These are phyloP conservation scores for Nomada flava DNA, from an alignment of 2,888 invertebrate species.

Conservation along the genomic window DNA sequence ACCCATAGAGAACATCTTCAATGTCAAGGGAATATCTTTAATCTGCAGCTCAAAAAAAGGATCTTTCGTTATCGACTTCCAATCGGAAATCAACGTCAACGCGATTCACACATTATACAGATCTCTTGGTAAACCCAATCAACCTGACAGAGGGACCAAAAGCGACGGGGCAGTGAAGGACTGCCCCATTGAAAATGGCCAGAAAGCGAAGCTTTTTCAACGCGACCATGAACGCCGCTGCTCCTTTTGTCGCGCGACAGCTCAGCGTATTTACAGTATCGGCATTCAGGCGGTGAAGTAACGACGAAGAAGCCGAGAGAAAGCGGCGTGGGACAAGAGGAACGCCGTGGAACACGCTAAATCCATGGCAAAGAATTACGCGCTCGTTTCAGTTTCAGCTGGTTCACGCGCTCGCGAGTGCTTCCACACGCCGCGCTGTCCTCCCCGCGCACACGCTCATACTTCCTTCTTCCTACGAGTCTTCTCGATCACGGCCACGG, in stretches of 20 bases:
- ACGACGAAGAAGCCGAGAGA: constrained; percentile 72
- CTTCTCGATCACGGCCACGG: constrained; percentile 66
- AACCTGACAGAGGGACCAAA: constrained; percentile 1
- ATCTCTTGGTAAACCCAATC: background rate
- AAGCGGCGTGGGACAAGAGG: constrained; percentile 71
- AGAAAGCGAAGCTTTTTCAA: constrained; percentile 19
- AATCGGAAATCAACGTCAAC: background rate
- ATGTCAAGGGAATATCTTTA: no score
- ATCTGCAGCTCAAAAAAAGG: no score
- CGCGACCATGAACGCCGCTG: constrained; percentile 4
- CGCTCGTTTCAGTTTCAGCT: constrained; percentile 16
- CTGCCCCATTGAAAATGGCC: constrained; percentile 24
- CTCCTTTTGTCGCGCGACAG: constrained; percentile 48
- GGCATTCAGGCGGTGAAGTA: constrained; percentile 72
- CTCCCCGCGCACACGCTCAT: constrained; percentile 45
- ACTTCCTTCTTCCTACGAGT: constrained; percentile 70
- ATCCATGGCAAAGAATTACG: constrained; percentile 36
- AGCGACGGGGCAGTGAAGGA: constrained; percentile 17
- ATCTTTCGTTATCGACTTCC: no score
- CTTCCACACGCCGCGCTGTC: constrained; percentile 10
- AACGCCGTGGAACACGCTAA: constrained; percentile 44
- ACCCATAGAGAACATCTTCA: no score
- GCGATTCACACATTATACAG: background rate
- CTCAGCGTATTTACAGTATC: constrained; percentile 46
- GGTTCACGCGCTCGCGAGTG: constrained; percentile 18